phyloP scores from a whole-genome alignment of 2,888 invertebrate species.

The Dicyrtoma fusca region DNA sequence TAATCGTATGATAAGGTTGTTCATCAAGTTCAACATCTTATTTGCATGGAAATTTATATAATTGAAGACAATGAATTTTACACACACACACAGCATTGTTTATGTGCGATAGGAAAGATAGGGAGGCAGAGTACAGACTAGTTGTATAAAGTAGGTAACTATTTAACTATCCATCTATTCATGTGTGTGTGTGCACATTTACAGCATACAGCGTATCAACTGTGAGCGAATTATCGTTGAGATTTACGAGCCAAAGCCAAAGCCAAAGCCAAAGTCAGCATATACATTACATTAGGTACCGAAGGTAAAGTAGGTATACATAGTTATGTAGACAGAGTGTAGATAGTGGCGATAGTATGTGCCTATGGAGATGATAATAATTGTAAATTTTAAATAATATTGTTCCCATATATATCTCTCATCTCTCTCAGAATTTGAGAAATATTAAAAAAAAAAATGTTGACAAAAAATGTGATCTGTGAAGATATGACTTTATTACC shows the following conservation, averaged over 20 bases:
- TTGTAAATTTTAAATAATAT: no score
- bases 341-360: no score
- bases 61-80: slow-evolving; percentile 15
- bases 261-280: no score
- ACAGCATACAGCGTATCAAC: background rate
- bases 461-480: slow-evolving; percentile 7
- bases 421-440: no score
- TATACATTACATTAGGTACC: no score
- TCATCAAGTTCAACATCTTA: slow-evolving; percentile 1
- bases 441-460: background rate
- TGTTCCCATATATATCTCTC: no score
- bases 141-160: background rate
- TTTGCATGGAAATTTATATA: background rate
- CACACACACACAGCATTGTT: background rate
- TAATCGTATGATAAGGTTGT: background rate
- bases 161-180: background rate
- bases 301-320: no score
- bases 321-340: no score
- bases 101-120: background rate
- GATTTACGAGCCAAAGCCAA: no score
- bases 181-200: slow-evolving; percentile 3
- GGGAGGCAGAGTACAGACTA: background rate
- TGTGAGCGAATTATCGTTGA: no score
- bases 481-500: slow-evolving; percentile 29
- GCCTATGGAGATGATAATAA: no score